Evolutionary conservation across 2,888 invertebrate genomes (phyloP).

Genomic region (Calliphora vomitoria): DNA sequence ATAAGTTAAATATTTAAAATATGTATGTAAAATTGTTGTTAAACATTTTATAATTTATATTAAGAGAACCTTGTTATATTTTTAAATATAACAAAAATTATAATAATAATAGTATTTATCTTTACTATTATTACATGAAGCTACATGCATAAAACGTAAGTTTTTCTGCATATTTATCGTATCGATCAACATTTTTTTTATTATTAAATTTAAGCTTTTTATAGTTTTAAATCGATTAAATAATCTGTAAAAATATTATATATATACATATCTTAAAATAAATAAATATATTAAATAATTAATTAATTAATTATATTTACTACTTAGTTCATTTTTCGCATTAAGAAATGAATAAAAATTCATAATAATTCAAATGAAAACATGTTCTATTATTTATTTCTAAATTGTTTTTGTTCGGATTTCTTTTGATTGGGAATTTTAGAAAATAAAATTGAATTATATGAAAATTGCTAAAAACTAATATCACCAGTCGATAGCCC

Average conservation of each 20-base stretch:
- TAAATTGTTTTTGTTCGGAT: background rate
- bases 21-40: conserved; percentile 75
- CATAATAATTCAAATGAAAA: conserved; percentile 25
- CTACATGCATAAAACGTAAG: conserved; percentile 46
- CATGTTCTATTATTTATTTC: background rate
- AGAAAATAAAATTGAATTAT: no score
- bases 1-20: conserved; percentile 72
- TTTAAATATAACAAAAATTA: conserved; percentile 1
- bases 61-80: conserved; percentile 69
- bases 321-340: conserved; percentile 60
- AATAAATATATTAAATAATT: conserved; percentile 39
- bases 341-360: conserved; percentile 65
- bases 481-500: no score
- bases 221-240: conserved; percentile 72
- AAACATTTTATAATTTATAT: conserved; percentile 41
- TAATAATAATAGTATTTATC: conserved; percentile 3
- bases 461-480: no score
- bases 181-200: conserved; percentile 13
- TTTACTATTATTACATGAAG: conserved; percentile 56
- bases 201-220: conserved; percentile 69
- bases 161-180: conserved; percentile 3
- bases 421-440: no score
- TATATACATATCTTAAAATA: conserved; percentile 63
- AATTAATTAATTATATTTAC: conserved; percentile 23
- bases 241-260: conserved; percentile 69